Percentiles rank a stretch among this genome's conserved stretches.
Evolutionary conservation across 2,113 vertebrate genomes (phyloP).

Genomic region (Parus major): DNA sequence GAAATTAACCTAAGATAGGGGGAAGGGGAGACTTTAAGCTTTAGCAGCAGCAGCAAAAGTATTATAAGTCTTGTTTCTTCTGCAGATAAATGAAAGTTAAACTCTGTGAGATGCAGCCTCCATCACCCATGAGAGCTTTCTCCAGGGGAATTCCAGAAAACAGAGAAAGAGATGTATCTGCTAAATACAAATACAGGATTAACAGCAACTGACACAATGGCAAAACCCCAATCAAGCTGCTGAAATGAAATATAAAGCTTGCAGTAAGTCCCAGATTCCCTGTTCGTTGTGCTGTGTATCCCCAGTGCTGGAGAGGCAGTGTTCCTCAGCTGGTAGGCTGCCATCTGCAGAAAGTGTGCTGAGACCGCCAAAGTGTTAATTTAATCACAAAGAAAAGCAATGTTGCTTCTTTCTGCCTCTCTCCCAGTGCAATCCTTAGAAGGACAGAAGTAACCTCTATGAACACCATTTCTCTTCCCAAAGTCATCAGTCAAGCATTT

Average conservation of each 20-base stretch:
- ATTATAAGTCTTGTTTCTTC: neutral
- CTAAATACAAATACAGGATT: conserved; percentile 21
- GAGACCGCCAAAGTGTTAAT: neutral
- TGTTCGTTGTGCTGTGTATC: neutral
- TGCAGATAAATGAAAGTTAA: neutral
- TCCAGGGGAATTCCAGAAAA: conserved; percentile 12
- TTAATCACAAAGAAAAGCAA: conserved; percentile 6
- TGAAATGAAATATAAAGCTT: neutral
- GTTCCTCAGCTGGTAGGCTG: neutral
- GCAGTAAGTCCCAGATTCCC: neutral
- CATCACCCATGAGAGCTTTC: neutral
- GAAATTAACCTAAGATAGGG: conserved; percentile 16
- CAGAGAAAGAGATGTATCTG: neutral
- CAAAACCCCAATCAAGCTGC: neutral
- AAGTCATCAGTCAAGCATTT: neutral
- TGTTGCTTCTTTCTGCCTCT: neutral
- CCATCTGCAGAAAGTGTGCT: neutral
- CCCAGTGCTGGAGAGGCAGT: neutral
- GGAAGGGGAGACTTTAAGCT: neutral
- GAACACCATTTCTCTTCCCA: neutral
- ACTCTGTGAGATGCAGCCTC: neutral
- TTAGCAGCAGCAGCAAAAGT: neutral
- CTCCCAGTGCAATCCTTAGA: neutral
- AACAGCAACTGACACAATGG: neutral
- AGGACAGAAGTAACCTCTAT: neutral